Base-by-base conservation (phyloP, 37 sponge, comb jelly and placozoan species). In the Eunapius fragilis region DNA sequence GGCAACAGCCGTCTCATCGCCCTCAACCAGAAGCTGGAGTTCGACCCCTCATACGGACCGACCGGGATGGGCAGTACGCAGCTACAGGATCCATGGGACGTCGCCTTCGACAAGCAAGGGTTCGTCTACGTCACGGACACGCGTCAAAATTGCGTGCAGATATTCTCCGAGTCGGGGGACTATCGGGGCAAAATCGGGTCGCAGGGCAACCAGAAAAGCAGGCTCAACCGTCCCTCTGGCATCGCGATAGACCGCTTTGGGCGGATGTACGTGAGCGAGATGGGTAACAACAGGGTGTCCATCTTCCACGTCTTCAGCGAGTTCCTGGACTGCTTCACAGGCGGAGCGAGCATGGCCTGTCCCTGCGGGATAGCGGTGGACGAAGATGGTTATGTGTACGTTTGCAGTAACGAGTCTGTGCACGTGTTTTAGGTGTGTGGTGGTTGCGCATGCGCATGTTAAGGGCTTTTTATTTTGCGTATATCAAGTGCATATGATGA, bases 241-340 rank as follows among this genome's bases (percentile, higher is more conserved):
- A 90, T 90, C 23, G 77, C 90, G 25, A 90, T 90, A 24, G 86
- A 90, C 38, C 67, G 47, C 24, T 81, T 76, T 38, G 86, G 86
- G 6, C 72, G 76, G 12, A 85, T 90, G n/a, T 90, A 82, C 70
- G 86, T 90, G 38, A 81, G 90, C 31, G 90, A 90, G 72, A 74
- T 68, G 27, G 90, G 86, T 2, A 90, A 90, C 35, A 85, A 90
- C 67, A 81, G 90, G 3, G 82, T 90, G 9, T 90, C 90, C 30
- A 81, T 90, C 12, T 90, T 85, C 67, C 86, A 85, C 49, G 32
- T 76, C 36, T 73, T 74, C 82, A 90, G 90, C 45, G 90, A 90
- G 45, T 90, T 90, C 41, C 31, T 90, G 25, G 90, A 90, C 13
- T 90, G 90, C 34, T 90, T 90, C 77, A 90, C 86, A 26, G 70